phyloP scores from a whole-genome alignment of 1,140 invertebrate genomes.

The Antheraea pernyi region DNA sequence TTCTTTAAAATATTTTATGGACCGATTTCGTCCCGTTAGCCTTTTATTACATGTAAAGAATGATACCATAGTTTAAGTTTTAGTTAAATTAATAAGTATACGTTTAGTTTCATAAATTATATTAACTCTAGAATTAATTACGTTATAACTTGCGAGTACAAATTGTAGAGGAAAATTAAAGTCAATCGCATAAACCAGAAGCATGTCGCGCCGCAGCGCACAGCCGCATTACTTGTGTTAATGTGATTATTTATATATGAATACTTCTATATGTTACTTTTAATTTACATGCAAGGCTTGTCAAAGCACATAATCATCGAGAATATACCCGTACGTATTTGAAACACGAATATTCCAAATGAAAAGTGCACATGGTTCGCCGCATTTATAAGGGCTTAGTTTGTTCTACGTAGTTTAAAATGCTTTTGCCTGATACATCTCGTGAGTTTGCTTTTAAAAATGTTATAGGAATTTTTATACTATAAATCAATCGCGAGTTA shows the following conservation, averaged over 20 bases:
- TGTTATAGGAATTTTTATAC: background rate
- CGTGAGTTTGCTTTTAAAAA: background rate
- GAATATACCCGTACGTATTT: conserved; percentile 16
- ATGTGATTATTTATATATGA: conserved; percentile 15
- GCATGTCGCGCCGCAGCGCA: background rate
- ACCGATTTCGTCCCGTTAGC: no score
- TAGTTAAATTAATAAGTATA: no score
- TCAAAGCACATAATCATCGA: conserved; percentile 37
- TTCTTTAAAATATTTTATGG: no score
- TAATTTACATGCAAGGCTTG: conserved; percentile 44
- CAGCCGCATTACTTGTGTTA: background rate
- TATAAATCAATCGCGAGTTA: background rate
- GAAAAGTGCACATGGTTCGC: conserved; percentile 4
- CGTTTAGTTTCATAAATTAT: no score
- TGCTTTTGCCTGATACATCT: background rate
- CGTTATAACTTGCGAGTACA: background rate
- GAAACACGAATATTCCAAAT: conserved; percentile 3
- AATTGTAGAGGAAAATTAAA: background rate
- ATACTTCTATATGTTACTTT: conserved; percentile 18
- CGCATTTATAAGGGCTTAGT: conserved; percentile 4
- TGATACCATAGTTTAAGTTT: no score
- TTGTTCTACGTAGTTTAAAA: background rate
- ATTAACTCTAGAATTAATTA: no score
- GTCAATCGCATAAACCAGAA: background rate
- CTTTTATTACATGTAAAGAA: no score